Conservation (phyloP, 2,113 vertebrate genomes). For the Hemicordylus capensis region DNA sequence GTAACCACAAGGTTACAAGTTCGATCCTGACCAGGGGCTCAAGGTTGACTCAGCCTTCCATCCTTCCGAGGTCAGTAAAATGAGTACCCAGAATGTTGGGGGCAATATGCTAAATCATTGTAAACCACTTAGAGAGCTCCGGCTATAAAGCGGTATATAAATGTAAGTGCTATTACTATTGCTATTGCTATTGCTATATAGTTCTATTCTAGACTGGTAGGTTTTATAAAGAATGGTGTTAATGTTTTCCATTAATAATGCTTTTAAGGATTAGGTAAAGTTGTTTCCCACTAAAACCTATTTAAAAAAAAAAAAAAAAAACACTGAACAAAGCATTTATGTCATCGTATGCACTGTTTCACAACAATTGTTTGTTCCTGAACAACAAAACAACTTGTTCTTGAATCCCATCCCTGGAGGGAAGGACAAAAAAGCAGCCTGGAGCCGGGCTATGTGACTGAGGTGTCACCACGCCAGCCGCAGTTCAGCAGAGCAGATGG, state of each 20-base stretch:
- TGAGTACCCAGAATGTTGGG: no score
- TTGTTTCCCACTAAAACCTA: not conserved
- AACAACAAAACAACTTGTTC: slow-evolving; percentile 67
- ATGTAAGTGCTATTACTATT: no score
- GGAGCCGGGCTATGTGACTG: slow-evolving; percentile 67
- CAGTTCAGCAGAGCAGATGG: slow-evolving; percentile 66
- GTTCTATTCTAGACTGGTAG: no score
- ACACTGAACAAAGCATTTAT: slow-evolving; percentile 37
- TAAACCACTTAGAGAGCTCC: no score
- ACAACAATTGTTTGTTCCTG: slow-evolving; percentile 50
- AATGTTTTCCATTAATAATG: not conserved
- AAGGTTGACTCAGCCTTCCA: no score
- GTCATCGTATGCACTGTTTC: slow-evolving; percentile 29
- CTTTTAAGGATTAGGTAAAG: slow-evolving; percentile 46
- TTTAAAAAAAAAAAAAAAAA: not conserved
- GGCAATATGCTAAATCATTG: no score
- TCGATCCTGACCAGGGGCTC: no score
- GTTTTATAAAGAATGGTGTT: no score
- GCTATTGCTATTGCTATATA: no score
- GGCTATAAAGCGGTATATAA: slow-evolving; percentile 25
- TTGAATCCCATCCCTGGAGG: slow-evolving; percentile 55
- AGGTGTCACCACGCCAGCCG: slow-evolving; percentile 71
- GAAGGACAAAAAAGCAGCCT: slow-evolving; percentile 69
- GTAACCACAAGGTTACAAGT: no score
- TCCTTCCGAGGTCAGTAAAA: no score